Conservation (phyloP, 2,797 vertebrate species). For the Garrulus glandarius region DNA sequence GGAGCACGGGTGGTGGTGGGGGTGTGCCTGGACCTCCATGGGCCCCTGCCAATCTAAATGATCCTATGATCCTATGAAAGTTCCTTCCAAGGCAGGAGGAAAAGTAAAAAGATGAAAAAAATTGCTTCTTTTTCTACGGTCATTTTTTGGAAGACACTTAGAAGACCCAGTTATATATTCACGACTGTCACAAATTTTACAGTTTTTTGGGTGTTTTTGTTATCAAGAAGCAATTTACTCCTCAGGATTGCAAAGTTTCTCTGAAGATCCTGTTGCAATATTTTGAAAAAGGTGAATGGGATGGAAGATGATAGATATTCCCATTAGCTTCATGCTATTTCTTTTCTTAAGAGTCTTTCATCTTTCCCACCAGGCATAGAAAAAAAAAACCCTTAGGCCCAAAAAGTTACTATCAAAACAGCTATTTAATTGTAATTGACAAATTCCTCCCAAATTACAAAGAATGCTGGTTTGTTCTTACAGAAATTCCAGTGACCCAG, state of each 20-base stretch:
- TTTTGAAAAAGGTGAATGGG: not conserved
- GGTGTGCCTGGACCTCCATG: not conserved
- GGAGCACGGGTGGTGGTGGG: not conserved
- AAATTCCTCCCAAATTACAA: not conserved
- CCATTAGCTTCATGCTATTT: not conserved
- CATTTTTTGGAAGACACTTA: not conserved
- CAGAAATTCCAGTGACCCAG: not conserved
- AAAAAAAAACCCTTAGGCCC: not conserved
- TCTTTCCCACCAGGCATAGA: not conserved
- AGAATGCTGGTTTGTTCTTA: not conserved
- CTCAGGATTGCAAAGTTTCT: not conserved
- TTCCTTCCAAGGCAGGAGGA: not conserved
- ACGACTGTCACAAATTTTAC: fast-evolving
- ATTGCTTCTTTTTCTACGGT: not conserved
- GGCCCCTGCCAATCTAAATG: not conserved
- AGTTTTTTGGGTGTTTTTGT: not conserved
- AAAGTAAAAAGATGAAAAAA: not conserved
- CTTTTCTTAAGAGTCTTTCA: not conserved
- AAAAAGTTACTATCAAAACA: not conserved
- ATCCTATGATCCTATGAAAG: not conserved
- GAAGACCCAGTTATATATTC: not conserved
- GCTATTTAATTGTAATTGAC: not conserved
- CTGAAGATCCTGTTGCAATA: not conserved
- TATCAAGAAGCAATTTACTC: not conserved
- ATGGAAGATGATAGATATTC: not conserved